Percentiles rank a stretch among this genome's conserved stretches.
Conservation (phyloP, 2,113 vertebrate genomes). For the Melanostigma gelatinosum region DNA sequence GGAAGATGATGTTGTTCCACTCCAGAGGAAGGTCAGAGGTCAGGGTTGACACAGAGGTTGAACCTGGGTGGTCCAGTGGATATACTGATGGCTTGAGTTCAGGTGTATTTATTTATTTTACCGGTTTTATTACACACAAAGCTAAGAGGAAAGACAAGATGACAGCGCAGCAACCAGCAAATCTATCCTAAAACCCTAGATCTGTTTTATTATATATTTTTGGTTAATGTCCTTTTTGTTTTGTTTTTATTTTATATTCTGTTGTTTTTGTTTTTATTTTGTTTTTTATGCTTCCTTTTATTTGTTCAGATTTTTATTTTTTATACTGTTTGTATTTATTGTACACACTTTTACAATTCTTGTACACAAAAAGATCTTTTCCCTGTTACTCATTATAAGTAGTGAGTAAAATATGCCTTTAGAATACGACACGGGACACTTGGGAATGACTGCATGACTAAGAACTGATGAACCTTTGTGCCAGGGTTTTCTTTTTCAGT, state of each 20-base stretch:
- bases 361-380: background rate
- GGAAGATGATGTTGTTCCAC: background rate
- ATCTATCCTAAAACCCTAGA: background rate
- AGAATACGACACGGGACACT: no score
- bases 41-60: background rate
- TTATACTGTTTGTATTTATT: background rate
- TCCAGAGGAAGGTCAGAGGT: background rate
- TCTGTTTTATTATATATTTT: background rate
- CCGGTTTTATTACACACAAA: background rate
- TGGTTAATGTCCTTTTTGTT: background rate
- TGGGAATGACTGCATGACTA: background rate
- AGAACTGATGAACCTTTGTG: background rate
- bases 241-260: background rate
- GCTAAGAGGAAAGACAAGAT: background rate
- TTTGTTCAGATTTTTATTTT: background rate
- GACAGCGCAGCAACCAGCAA: no score
- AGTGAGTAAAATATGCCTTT: no score
- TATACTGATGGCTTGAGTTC: background rate
- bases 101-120: background rate
- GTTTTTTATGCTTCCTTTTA: background rate
- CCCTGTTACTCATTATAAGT: no score
- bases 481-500: background rate
- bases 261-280: background rate
- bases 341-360: no score
- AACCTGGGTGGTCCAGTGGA: slow-evolving; percentile 4